Conservation (phyloP, 2,113 vertebrate genomes). For the Holacanthus passer region DNA sequence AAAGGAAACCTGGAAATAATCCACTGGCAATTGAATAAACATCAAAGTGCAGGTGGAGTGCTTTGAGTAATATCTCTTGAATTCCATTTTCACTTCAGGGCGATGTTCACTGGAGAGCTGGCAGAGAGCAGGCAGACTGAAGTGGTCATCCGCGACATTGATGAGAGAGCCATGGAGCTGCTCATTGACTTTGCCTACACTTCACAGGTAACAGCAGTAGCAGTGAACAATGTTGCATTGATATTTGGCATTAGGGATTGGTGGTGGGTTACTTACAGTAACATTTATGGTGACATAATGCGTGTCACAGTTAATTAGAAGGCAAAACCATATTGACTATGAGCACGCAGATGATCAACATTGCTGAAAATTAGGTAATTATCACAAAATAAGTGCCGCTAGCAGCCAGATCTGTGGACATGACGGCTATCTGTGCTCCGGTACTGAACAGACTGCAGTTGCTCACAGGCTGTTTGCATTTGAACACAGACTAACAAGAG, state of each 20-base stretch:
- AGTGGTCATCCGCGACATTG: slow-evolving; percentile 97
- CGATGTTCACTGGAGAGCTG: slow-evolving; percentile 98
- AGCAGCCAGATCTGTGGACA: not conserved
- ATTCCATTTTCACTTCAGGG: slow-evolving; percentile 74
- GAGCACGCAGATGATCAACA: no score
- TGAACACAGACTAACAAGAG: not conserved
- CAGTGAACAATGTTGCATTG: not conserved
- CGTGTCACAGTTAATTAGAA: no score
- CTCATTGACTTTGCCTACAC: slow-evolving; percentile 99
- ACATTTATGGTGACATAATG: no score
- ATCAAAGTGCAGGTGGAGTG: not conserved
- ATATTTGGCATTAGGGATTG: not conserved
- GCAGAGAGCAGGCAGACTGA: slow-evolving; percentile 97
- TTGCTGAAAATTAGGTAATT: not conserved
- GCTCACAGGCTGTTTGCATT: no score
- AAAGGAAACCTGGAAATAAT: not conserved
- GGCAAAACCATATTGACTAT: not conserved
- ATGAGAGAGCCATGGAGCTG: slow-evolving; percentile 98
- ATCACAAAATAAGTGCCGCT: no score
- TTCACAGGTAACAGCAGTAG: slow-evolving; percentile 85
- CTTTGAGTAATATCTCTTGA: not conserved
- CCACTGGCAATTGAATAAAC: no score
- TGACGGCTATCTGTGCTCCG: no score
- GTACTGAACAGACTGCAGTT: no score
- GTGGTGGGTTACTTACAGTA: not conserved